Conservation (phyloP, 2,113 vertebrate genomes). For the Typhlomys cinereus region DNA sequence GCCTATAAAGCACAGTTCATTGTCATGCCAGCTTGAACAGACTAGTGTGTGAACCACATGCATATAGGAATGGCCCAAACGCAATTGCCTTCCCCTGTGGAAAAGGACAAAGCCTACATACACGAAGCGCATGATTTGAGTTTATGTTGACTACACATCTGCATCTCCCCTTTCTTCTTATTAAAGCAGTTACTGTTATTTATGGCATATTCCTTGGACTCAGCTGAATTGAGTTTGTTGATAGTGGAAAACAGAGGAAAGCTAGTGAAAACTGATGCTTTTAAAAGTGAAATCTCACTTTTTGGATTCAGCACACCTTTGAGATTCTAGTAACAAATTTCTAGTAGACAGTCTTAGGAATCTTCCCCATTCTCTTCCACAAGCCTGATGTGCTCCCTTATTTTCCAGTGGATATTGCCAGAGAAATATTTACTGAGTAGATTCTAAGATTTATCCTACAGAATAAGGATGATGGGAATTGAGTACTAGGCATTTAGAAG, state of each 20-base stretch:
- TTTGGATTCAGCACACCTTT: not conserved
- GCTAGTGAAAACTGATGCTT: not conserved
- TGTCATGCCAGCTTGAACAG: not conserved
- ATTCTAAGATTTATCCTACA: conserved; percentile 42
- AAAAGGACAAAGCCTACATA: not conserved
- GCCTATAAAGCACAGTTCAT: not conserved
- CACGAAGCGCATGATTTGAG: not conserved
- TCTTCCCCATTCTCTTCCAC: not conserved
- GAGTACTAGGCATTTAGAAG: too few relatives aligned
- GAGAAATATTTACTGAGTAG: not conserved
- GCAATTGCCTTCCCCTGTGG: not conserved
- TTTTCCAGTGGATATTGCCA: not conserved
- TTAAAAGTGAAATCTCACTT: not conserved
- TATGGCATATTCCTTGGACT: not conserved
- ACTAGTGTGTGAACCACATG: not conserved
- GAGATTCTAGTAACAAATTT: not conserved
- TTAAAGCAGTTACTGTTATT: not conserved
- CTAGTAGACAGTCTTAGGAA: not conserved
- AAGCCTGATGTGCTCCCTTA: not conserved
- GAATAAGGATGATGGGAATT: too few relatives aligned
- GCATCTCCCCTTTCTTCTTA: not conserved
- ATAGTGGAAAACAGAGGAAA: not conserved
- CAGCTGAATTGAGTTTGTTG: not conserved
- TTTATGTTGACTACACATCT: conserved; percentile 12
- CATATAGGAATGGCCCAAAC: not conserved